These are phyloP conservation scores for Hypomecis punctinalis DNA, from an alignment of 2,888 invertebrate genomes.

Conservation along the genomic window DNA sequence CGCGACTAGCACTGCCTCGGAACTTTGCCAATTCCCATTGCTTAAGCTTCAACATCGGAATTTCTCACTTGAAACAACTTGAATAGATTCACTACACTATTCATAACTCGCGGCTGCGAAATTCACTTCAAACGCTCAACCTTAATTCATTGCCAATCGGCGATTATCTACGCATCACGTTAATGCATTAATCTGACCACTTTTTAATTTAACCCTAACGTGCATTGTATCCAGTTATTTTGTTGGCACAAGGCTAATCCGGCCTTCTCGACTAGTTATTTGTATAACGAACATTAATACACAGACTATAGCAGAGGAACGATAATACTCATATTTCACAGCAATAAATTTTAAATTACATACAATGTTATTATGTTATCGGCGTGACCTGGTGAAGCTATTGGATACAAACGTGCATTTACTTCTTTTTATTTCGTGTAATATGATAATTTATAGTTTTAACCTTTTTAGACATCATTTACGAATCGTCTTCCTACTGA, in stretches of 20 bases:
- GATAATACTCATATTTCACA: constrained; percentile 44
- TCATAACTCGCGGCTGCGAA: constrained; percentile 37
- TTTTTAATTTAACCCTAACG: constrained; percentile 34
- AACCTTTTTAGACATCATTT: constrained; percentile 21
- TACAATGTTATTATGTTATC: constrained; percentile 42
- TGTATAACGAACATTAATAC: constrained; percentile 29
- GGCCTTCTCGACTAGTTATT: constrained; percentile 44
- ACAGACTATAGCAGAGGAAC: constrained; percentile 17
- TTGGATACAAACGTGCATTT: constrained; percentile 31
- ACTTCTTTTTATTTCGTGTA: constrained; percentile 27
- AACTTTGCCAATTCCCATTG: constrained; percentile 83
- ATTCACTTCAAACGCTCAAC: constrained; percentile 42
- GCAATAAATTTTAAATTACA: constrained; percentile 44
- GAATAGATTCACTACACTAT: constrained; percentile 66
- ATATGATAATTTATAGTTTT: constrained; percentile 23
- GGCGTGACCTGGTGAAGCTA: constrained; percentile 39
- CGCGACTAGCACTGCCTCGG: constrained; percentile 72
- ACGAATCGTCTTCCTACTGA: constrained; percentile 9
- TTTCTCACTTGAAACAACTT: constrained; percentile 78
- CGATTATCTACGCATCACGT: constrained; percentile 37
- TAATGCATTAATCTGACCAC: constrained; percentile 30
- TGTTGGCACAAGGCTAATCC: constrained; percentile 47
- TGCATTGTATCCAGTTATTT: constrained; percentile 43
- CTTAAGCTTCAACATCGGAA: constrained; percentile 77
- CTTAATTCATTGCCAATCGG: constrained; percentile 55